phyloP scores from a whole-genome alignment of 2,113 vertebrate species.

The Talpa occidentalis region DNA sequence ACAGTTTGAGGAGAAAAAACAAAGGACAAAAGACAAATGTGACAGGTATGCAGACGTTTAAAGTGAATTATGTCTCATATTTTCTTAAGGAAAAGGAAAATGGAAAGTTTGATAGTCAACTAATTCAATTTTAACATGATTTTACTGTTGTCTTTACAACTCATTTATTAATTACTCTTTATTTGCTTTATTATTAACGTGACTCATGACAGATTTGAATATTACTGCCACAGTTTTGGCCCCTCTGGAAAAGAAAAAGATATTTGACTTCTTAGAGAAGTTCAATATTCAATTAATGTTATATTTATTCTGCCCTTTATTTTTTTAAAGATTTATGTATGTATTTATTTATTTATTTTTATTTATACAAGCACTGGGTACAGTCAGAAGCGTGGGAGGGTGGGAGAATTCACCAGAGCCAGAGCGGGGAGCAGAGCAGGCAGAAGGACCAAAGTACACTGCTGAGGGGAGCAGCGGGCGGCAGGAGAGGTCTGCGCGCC shows the following conservation, averaged over 20 bases:
- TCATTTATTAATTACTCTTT: constrained; percentile 56
- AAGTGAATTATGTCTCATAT: constrained; percentile 13
- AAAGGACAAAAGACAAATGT: constrained; percentile 91
- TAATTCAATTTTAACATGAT: constrained; percentile 48
- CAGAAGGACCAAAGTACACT: no score
- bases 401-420: no score
- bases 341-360: no score
- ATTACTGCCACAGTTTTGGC: constrained; percentile 11
- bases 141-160: background rate
- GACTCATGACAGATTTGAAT: constrained; percentile 63
- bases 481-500: no score
- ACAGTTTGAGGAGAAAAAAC: constrained; percentile 93
- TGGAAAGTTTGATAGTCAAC: background rate
- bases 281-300: constrained; percentile 29
- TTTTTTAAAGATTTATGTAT: no score
- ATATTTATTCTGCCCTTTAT: constrained; percentile 30
- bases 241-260: constrained; percentile 53
- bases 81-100: constrained; percentile 51
- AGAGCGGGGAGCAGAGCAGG: no score
- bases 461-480: no score
- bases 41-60: constrained; percentile 87
- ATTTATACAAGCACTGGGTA: no score
- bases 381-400: no score
- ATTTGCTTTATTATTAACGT: constrained; percentile 42
- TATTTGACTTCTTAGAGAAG: constrained; percentile 32